phyloP scores from a whole-genome alignment of 2,888 invertebrate species.

The Myopa tessellatipennis region DNA sequence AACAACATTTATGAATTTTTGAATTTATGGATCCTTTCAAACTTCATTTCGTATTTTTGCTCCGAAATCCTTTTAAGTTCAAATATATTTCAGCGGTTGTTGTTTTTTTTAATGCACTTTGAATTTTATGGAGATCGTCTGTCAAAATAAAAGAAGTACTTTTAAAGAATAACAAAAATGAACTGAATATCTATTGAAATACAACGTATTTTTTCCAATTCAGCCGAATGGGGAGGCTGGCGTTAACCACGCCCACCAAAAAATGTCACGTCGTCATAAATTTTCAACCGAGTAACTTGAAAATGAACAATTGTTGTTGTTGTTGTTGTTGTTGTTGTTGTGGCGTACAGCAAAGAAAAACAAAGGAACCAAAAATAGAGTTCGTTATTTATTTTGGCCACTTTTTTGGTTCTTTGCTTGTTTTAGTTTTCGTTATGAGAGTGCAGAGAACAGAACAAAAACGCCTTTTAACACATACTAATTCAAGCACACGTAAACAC shows the following conservation, averaged over 20 bases:
- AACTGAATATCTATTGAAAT: too few relatives aligned
- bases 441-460: background rate
- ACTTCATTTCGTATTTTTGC: too few relatives aligned
- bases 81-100: too few relatives aligned
- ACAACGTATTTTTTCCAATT: background rate
- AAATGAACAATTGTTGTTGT: conserved; percentile 21
- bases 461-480: conserved; percentile 20
- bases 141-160: too few relatives aligned
- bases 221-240: background rate
- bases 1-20: too few relatives aligned
- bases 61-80: too few relatives aligned
- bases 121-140: too few relatives aligned
- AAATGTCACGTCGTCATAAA: conserved; percentile 25
- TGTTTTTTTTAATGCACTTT: too few relatives aligned
- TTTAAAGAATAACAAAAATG: too few relatives aligned
- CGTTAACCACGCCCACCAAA: background rate
- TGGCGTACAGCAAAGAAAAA: too few relatives aligned
- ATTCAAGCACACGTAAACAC: conserved; percentile 13
- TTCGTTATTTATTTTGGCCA: conserved; percentile 7
- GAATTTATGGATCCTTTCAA: too few relatives aligned
- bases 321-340: background rate
- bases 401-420: background rate
- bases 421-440: background rate
- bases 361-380: conserved; percentile 11
- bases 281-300: conserved; percentile 3